These are phyloP conservation scores for Neomorphus geoffroyi DNA, from an alignment of 2,797 vertebrate genomes.

Conservation along the genomic window DNA sequence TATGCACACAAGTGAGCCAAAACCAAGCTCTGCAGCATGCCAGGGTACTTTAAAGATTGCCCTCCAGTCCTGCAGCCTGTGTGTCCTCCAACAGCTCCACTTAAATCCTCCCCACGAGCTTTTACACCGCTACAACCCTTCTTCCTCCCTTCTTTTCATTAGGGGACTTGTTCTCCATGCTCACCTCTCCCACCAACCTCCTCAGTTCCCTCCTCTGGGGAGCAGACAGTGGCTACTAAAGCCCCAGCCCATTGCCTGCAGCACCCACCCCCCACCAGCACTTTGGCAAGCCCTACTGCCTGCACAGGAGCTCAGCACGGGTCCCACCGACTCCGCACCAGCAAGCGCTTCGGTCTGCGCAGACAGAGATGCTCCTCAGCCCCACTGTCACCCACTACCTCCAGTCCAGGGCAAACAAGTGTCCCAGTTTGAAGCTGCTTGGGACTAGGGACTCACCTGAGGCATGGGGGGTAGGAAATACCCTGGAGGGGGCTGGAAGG, in stretches of 20 bases:
- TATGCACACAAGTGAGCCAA: neutral
- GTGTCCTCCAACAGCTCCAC: neutral
- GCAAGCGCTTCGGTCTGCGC: accelerated
- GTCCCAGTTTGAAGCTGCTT: accelerated
- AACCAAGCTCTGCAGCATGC: accelerated
- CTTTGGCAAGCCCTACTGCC: neutral
- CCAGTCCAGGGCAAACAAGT: accelerated
- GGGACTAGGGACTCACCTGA: slow-evolving; percentile 77
- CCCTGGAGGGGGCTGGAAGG: slow-evolving; percentile 85
- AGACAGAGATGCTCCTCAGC: neutral
- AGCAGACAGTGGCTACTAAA: neutral
- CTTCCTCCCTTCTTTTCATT: neutral
- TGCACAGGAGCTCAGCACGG: accelerated
- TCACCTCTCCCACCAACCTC: neutral
- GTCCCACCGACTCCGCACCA: accelerated
- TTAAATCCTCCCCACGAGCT: neutral
- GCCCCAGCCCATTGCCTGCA: neutral
- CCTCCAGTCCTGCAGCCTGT: neutral
- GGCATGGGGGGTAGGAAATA: slow-evolving; percentile 88
- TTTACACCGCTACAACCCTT: neutral
- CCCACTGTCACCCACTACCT: accelerated
- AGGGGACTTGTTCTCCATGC: neutral
- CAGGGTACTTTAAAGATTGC: accelerated
- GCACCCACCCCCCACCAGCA: accelerated
- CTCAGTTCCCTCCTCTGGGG: neutral